A percentile compares a stretch with the other conserved stretches of the same genome.
phyloP scores from a whole-genome alignment of 2,113 vertebrate genomes.

The Pachyramphus minor region DNA sequence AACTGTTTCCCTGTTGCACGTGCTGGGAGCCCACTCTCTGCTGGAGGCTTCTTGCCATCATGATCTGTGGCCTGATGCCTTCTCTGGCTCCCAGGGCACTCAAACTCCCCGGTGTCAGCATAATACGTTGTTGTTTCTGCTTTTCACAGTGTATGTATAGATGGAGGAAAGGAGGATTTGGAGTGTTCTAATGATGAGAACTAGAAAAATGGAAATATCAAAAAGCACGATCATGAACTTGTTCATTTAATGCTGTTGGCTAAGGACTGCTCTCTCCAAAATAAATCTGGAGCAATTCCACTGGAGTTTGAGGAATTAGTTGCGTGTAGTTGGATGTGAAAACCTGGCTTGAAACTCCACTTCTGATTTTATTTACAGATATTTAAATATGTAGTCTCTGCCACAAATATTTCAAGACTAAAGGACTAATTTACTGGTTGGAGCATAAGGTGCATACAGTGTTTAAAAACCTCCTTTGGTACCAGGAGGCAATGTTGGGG shows the following conservation, averaged over 20 bases:
- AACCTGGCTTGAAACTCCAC: neutral
- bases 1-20: neutral
- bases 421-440: neutral
- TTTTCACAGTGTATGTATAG: neutral
- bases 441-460: neutral
- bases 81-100: neutral
- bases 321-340: neutral
- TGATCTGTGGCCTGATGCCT: neutral
- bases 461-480: neutral
- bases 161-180: neutral
- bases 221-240: neutral
- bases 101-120: neutral
- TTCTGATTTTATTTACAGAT: neutral
- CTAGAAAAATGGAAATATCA: neutral
- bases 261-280: neutral
- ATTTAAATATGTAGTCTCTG: neutral
- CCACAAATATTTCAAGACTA: neutral
- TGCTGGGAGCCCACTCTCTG: neutral
- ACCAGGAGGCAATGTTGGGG: rapidly evolving
- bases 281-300: neutral
- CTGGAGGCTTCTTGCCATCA: neutral
- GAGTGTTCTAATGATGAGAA: neutral
- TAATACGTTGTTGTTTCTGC: neutral
- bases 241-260: neutral
- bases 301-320: neutral